A percentile compares a stretch with the other conserved stretches of the same genome.
These are phyloP conservation scores for Erythrocebus patas DNA, from an alignment of 2,113 vertebrate genomes.

Conservation along the genomic window DNA sequence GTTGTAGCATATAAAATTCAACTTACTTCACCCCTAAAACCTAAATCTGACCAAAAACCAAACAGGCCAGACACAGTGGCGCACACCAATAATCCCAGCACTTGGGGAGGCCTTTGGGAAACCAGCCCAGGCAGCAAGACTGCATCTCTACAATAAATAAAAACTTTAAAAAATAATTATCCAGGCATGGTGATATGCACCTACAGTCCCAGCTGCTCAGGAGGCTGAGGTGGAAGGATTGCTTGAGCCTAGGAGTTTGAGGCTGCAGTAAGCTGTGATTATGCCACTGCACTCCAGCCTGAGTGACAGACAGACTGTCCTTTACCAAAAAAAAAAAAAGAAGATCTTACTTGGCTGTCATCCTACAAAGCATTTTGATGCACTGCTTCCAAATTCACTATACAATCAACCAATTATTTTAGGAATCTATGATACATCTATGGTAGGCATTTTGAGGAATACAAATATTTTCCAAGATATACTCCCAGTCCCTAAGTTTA, in stretches of 20 bases:
- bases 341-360: background rate
- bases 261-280: background rate
- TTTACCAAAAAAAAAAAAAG: too few species aligned
- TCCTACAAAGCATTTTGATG: background rate
- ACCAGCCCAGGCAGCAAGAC: background rate
- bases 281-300: too few species aligned
- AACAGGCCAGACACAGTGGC: background rate
- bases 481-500: background rate
- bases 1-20: background rate
- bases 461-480: background rate
- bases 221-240: background rate
- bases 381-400: background rate
- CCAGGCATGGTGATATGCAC: background rate
- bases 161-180: background rate
- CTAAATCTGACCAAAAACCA: too few species aligned
- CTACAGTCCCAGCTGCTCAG: background rate
- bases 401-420: background rate
- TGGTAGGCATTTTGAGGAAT: conserved; percentile 1
- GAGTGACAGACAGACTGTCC: too few species aligned
- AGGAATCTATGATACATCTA: background rate
- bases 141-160: background rate
- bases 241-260: background rate
- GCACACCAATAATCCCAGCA: background rate
- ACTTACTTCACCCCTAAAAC: background rate
- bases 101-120: background rate